phyloP scores from a whole-genome alignment of 2,113 vertebrate species.

The Scolopax mira region DNA sequence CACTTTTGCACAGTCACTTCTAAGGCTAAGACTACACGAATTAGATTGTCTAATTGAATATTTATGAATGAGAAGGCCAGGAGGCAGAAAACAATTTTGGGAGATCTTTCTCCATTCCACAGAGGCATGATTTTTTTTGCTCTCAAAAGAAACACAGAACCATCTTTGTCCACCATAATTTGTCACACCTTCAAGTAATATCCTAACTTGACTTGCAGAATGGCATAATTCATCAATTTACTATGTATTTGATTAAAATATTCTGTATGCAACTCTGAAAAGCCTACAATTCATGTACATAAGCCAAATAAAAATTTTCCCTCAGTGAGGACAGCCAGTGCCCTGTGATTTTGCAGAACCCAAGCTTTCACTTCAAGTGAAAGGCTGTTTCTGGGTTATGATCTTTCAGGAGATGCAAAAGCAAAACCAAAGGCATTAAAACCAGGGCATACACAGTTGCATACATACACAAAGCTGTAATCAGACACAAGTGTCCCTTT shows the following conservation, averaged over 20 bases:
- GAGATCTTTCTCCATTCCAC: neutral
- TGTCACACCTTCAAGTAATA: neutral
- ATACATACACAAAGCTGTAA: accelerated
- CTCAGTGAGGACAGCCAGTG: neutral
- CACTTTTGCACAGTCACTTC: neutral
- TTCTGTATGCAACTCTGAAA: neutral
- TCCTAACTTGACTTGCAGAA: neutral
- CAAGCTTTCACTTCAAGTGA: neutral
- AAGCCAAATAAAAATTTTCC: neutral
- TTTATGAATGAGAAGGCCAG: neutral
- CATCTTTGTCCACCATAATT: neutral
- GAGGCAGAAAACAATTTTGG: neutral
- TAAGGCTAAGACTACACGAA: neutral
- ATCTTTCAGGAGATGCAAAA: neutral
- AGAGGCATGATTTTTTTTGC: neutral
- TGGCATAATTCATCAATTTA: neutral
- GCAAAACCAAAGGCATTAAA: neutral
- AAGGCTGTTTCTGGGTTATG: neutral
- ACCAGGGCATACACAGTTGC: neutral
- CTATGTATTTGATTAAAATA: neutral
- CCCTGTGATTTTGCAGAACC: neutral
- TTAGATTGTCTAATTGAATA: neutral
- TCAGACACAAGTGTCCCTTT: neutral
- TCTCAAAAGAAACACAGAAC: neutral
- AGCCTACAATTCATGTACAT: neutral